These are phyloP conservation scores for Drosophila sulfurigaster DNA, from an alignment of 1,140 invertebrate species.

Conservation along the genomic window DNA sequence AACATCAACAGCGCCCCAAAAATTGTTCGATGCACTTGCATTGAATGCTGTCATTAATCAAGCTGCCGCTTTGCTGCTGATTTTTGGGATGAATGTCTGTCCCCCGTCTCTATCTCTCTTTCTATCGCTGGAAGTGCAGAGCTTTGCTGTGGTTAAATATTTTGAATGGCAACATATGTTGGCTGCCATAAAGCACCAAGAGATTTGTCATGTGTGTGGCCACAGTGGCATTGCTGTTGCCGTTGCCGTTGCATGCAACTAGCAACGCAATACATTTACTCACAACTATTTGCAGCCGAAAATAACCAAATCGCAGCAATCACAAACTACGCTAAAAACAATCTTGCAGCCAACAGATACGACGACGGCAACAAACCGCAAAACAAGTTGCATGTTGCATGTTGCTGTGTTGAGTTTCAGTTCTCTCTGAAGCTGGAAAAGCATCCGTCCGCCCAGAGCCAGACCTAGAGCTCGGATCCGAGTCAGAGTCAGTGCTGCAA, in stretches of 20 bases:
- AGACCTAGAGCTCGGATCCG: not conserved
- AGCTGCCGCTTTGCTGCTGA: conserved; percentile 18
- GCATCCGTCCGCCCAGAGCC: not conserved
- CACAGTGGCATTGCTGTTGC: conserved; percentile 22
- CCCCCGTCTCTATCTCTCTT: too few species aligned
- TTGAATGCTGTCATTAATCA: conserved; percentile 78
- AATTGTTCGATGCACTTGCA: conserved; percentile 67
- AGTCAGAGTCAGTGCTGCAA: conserved; percentile 20
- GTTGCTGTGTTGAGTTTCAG: conserved; percentile 9
- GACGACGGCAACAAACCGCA: conserved; percentile 56
- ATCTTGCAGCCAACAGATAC: conserved; percentile 59
- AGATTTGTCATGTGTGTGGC: conserved; percentile 72
- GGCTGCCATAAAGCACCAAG: conserved; percentile 70
- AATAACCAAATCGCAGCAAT: conserved; percentile 53
- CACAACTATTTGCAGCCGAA: conserved; percentile 66
- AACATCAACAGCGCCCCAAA: conserved; percentile 31
- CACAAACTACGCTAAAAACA: conserved; percentile 54
- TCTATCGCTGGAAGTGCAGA: conserved; percentile 44
- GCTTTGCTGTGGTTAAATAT: conserved; percentile 80
- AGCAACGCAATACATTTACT: conserved; percentile 35
- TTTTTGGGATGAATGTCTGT: not conserved
- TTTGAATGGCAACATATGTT: conserved; percentile 81
- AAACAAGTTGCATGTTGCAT: conserved; percentile 76
- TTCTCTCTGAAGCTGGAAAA: conserved; percentile 14
- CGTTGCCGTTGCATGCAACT: conserved; percentile 16